These are phyloP conservation scores for Apamea crenata DNA, from an alignment of 2,888 invertebrate species.

Conservation along the genomic window DNA sequence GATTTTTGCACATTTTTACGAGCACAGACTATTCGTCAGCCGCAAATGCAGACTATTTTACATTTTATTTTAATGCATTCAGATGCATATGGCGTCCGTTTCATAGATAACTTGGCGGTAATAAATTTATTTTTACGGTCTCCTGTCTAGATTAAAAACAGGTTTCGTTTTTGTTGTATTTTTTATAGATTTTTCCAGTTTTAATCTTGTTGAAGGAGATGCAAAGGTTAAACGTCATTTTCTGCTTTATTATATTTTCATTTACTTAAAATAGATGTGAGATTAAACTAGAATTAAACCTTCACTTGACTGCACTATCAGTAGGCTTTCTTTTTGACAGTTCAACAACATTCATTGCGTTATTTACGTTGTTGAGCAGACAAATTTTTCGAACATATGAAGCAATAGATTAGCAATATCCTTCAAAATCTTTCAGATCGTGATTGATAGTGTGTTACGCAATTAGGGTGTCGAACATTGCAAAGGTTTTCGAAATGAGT, in stretches of 20 bases:
- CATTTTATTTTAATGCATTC: slow-evolving; percentile 59
- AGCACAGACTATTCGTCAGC: slow-evolving; percentile 70
- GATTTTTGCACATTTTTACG: slow-evolving; percentile 84
- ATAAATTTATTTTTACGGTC: slow-evolving; percentile 42
- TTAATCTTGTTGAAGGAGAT: slow-evolving; percentile 1
- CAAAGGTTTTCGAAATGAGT: not conserved
- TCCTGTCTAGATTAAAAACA: slow-evolving; percentile 20
- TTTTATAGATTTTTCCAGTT: slow-evolving; percentile 16
- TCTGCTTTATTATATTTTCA: not conserved
- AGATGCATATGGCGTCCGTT: slow-evolving; percentile 59
- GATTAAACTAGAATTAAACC: not conserved
- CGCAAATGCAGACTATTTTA: slow-evolving; percentile 49
- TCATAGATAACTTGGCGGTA: slow-evolving; percentile 20
- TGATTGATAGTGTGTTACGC: not conserved
- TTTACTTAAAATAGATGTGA: not conserved
- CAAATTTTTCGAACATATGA: not conserved
- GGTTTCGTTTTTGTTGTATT: slow-evolving; percentile 20
- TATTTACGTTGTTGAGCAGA: not conserved
- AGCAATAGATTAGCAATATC: not conserved
- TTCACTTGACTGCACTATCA: not conserved
- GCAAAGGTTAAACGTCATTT: slow-evolving; percentile 11
- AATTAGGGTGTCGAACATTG: not conserved
- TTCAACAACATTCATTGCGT: not conserved
- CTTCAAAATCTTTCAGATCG: not conserved
- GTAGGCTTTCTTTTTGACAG: not conserved